Conservation (phyloP, 2,888 invertebrate genomes). For the Octonoba sinensis region DNA sequence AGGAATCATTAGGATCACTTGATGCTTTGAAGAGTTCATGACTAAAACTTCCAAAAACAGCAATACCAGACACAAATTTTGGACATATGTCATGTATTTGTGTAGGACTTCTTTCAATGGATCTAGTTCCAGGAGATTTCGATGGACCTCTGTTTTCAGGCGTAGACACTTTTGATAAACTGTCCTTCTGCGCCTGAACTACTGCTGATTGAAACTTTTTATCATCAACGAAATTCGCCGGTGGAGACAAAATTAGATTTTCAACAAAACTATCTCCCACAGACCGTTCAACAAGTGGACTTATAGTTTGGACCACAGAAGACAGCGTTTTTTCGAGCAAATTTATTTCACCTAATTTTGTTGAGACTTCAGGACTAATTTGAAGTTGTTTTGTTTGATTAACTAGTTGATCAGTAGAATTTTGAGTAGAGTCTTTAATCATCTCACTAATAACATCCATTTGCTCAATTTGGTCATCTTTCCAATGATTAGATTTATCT, state of each 20-base stretch:
- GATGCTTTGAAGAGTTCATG: conserved; percentile 43
- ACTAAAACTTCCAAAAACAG: conserved; percentile 56
- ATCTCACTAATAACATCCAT: not conserved
- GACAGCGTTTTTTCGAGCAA: not conserved
- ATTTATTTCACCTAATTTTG: not conserved
- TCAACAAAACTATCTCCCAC: conserved; percentile 15
- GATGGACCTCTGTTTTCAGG: conserved; percentile 32
- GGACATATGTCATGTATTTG: conserved; percentile 56
- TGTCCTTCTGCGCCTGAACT: conserved; percentile 5
- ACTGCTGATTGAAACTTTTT: not conserved
- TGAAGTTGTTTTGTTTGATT: conserved; percentile 19
- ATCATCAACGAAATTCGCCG: conserved; percentile 34
- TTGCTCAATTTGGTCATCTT: too few species aligned
- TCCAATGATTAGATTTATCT: too few species aligned
- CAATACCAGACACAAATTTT: conserved; percentile 55
- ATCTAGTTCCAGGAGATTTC: conserved; percentile 31
- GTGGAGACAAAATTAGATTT: conserved; percentile 50
- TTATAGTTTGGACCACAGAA: not conserved
- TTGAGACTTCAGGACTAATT: conserved; percentile 1
- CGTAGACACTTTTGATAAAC: not conserved
- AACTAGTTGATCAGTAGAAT: conserved; percentile 13
- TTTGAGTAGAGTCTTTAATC: not conserved
- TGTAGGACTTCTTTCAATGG: conserved; percentile 46
- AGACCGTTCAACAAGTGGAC: not conserved
- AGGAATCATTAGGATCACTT: conserved; percentile 33